Evolutionary conservation across 1,140 invertebrate species (phyloP).

Genomic region (Drosophila baimaii): DNA sequence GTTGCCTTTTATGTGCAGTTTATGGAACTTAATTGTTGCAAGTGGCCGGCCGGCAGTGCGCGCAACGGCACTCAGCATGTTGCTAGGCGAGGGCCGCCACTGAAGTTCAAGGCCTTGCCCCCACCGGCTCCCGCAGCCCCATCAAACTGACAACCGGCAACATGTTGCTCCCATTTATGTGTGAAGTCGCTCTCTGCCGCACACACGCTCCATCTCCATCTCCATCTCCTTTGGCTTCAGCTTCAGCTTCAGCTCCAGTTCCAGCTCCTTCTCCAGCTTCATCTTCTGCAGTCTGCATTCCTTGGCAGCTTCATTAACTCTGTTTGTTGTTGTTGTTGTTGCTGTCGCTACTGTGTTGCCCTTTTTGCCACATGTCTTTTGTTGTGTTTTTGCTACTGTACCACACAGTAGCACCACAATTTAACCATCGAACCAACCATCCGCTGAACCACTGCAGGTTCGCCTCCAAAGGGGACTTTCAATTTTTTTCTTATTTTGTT

Average conservation of each 20-base stretch:
- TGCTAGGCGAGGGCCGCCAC: constrained; percentile 40
- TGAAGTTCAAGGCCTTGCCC: constrained; percentile 35
- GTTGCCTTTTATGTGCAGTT: constrained; percentile 76
- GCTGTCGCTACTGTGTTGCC: constrained; percentile 48
- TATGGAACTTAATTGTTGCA: constrained; percentile 82
- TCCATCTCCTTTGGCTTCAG: constrained; percentile 25
- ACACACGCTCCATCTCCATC: constrained; percentile 11
- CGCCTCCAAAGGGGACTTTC: constrained; percentile 59
- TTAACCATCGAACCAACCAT: constrained; percentile 12
- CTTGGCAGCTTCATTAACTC: constrained; percentile 81
- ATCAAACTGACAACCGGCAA: constrained; percentile 51
- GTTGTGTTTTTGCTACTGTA: constrained; percentile 75
- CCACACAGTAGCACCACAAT: constrained; percentile 63
- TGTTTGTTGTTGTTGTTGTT: constrained; percentile 61
- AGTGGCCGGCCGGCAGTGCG: constrained; percentile 19
- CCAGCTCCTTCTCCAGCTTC: constrained; percentile 37
- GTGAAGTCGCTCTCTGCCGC: constrained; percentile 61
- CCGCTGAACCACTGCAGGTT: constrained; percentile 15
- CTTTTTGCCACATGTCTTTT: constrained; percentile 73
- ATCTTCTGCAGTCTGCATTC: constrained; percentile 66
- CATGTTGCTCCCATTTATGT: constrained; percentile 82
- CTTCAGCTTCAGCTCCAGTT: constrained; percentile 26
- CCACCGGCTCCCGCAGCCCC: constrained; percentile 1
- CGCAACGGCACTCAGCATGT: constrained; percentile 62
- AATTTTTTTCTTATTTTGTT: constrained; percentile 44